phyloP scores from a whole-genome alignment of 2,888 invertebrate species.

The Latrodectus hesperus region DNA sequence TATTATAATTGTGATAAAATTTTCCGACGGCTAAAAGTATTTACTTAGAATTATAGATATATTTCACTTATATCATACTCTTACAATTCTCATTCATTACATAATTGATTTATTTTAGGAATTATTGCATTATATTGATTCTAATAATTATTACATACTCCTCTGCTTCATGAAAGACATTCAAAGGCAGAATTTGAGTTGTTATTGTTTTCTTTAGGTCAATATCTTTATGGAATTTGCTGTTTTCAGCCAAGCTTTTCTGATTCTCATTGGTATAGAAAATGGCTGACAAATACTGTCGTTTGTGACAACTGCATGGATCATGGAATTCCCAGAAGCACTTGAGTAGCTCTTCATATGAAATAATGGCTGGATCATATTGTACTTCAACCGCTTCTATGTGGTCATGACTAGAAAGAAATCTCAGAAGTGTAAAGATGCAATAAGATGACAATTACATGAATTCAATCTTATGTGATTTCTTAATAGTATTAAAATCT shows the following conservation, averaged over 20 bases:
- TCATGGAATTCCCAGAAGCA: slow-evolving; percentile 96
- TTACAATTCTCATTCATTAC: background rate
- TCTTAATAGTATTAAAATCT: background rate
- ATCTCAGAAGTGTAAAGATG: background rate
- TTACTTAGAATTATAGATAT: background rate
- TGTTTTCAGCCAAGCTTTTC: slow-evolving; percentile 83
- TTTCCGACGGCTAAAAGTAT: background rate
- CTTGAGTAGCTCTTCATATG: slow-evolving; percentile 83
- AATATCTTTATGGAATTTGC: slow-evolving; percentile 77
- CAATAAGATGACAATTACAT: background rate
- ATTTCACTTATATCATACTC: background rate
- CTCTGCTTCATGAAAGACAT: slow-evolving; percentile 91
- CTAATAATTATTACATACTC: slow-evolving; percentile 82
- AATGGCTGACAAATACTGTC: slow-evolving; percentile 92
- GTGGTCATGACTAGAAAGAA: slow-evolving; percentile 86
- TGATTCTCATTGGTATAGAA: slow-evolving; percentile 92
- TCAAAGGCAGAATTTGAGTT: slow-evolving; percentile 86
- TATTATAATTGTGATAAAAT: background rate
- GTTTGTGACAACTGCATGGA: slow-evolving; percentile 85
- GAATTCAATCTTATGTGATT: background rate
- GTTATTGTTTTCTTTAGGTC: slow-evolving; percentile 78
- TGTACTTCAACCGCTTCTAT: slow-evolving; percentile 96
- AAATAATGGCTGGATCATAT: slow-evolving; percentile 86
- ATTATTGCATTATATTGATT: background rate
- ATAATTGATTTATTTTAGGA: background rate